These are phyloP conservation scores for Pheosia gnoma DNA, from an alignment of 2,888 invertebrate genomes.

Conservation along the genomic window DNA sequence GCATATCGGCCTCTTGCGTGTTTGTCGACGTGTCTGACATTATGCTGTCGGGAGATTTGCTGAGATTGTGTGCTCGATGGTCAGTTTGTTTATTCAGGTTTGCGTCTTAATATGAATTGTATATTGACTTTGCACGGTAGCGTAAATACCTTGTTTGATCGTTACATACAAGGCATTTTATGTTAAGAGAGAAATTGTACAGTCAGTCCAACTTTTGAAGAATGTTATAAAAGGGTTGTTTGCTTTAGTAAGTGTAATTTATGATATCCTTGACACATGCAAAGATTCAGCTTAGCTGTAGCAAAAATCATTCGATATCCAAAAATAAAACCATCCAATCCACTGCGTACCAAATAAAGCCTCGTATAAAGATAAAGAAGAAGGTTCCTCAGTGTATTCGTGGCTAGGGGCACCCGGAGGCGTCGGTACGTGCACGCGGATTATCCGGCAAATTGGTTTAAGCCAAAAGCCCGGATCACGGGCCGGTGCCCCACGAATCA, in stretches of 20 bases:
- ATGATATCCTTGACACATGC: no score
- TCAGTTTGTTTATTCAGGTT: conserved; percentile 26
- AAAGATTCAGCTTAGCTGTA: no score
- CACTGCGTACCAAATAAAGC: conserved; percentile 28
- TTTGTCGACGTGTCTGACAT: conserved; percentile 44
- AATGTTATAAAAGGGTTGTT: no score
- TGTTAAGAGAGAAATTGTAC: background rate
- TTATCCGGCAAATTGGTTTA: conserved; percentile 77
- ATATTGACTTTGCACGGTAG: background rate
- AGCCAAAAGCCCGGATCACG: conserved; percentile 56
- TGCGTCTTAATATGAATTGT: conserved; percentile 4
- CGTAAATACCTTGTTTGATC: background rate
- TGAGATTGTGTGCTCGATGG: conserved; percentile 35
- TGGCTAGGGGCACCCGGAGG: conserved; percentile 42
- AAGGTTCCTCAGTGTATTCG: conserved; percentile 26
- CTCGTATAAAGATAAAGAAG: conserved; percentile 41
- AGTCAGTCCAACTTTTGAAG: no score
- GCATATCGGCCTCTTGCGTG: conserved; percentile 52
- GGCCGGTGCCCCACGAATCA: conserved; percentile 60
- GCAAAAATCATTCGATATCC: background rate
- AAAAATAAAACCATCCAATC: conserved; percentile 1
- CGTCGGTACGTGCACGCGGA: conserved; percentile 66
- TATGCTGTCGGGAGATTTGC: conserved; percentile 25
- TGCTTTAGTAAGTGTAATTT: no score
- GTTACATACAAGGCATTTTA: background rate